A percentile compares a stretch with the other conserved stretches of the same genome.
Evolutionary conservation across 92 coral and sea anemone genomes (phyloP).

Genomic region (Parazoanthus darwini): DNA sequence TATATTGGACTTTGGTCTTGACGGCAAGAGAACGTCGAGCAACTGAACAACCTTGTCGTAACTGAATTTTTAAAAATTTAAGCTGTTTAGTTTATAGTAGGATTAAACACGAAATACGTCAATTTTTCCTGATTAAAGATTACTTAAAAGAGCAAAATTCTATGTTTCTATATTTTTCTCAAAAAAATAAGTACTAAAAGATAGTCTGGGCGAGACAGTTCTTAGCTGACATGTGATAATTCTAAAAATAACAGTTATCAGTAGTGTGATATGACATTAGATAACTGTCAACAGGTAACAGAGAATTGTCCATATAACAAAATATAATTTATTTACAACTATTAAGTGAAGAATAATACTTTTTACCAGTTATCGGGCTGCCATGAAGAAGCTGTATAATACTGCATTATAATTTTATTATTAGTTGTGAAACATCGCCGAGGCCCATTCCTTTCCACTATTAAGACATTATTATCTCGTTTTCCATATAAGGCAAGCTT

Average conservation of each 20-base stretch:
- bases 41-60: no score
- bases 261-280: no score
- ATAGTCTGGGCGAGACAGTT: no score
- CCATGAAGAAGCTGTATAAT: not conserved
- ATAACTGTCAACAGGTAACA: not conserved
- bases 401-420: not conserved
- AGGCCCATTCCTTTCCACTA: not conserved
- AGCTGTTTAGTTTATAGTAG: no score
- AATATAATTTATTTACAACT: not conserved
- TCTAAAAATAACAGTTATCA: no score
- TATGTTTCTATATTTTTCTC: no score
- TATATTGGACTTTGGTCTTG: slow-evolving; percentile 5
- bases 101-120: no score
- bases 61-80: no score
- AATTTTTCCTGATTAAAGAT: no score
- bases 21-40: not conserved
- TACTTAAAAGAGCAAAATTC: no score
- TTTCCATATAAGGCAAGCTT: slow-evolving; percentile 10
- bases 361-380: not conserved
- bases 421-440: not conserved
- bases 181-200: no score
- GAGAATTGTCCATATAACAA: not conserved
- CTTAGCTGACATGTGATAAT: no score
- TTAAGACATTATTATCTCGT: not conserved
- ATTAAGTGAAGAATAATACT: not conserved